phyloP scores from a whole-genome alignment of 2,888 invertebrate species.

The Euphydryas editha region DNA sequence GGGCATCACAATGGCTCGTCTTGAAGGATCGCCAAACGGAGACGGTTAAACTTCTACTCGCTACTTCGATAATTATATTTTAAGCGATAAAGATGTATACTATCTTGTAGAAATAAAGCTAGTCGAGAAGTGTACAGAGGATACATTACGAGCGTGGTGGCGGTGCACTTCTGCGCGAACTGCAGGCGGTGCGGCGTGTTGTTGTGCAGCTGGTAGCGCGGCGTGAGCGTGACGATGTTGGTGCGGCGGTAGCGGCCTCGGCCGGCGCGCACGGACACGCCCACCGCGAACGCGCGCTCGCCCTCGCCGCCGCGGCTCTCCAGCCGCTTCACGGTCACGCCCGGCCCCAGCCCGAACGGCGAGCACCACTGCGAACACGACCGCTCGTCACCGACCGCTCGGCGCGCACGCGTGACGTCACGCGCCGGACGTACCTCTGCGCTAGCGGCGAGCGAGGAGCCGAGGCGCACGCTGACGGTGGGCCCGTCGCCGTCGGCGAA shows the following conservation, averaged over 20 bases:
- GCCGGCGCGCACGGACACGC: slow-evolving; percentile 94
- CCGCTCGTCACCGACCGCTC: neutral
- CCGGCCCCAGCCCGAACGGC: slow-evolving; percentile 92
- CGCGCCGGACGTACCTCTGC: slow-evolving; percentile 62
- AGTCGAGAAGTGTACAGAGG: neutral
- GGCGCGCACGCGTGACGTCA: no score
- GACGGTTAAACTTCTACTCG: neutral
- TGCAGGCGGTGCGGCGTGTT: slow-evolving; percentile 90
- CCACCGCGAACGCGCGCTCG: slow-evolving; percentile 91
- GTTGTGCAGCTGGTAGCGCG: slow-evolving; percentile 97
- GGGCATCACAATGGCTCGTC: slow-evolving; percentile 9
- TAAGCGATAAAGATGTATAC: neutral
- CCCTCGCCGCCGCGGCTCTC: slow-evolving; percentile 70
- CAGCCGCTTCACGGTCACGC: slow-evolving; percentile 87
- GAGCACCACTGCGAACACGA: slow-evolving; percentile 89
- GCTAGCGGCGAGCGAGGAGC: slow-evolving; percentile 82
- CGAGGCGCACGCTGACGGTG: slow-evolving; percentile 90
- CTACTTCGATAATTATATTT: neutral
- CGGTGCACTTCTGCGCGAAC: slow-evolving; percentile 94
- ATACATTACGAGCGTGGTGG: slow-evolving; percentile 85
- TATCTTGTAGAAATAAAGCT: neutral
- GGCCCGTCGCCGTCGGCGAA: slow-evolving; percentile 95
- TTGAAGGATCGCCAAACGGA: slow-evolving; percentile 3
- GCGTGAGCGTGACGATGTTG: slow-evolving; percentile 95
- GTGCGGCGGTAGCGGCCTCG: slow-evolving; percentile 95